Percentiles rank a stretch among this genome's conserved stretches.
phyloP scores from a whole-genome alignment of 2,888 invertebrate species.

The Drosophila diplacantha region DNA sequence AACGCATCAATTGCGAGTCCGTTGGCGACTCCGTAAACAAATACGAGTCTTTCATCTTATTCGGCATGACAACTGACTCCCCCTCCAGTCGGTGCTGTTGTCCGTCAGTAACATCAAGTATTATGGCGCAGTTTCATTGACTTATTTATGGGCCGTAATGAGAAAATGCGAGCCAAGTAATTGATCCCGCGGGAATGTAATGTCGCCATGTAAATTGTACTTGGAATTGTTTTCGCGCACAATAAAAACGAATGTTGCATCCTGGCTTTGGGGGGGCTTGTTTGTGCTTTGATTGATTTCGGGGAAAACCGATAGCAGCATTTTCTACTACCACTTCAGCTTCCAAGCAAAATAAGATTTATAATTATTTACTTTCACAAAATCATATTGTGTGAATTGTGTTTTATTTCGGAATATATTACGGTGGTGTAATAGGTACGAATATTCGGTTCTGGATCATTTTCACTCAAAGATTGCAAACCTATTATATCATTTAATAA shows the following conservation, averaged over 20 bases:
- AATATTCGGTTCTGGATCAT: background rate
- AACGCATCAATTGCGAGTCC: constrained; percentile 52
- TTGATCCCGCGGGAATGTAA: constrained; percentile 22
- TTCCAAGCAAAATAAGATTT: too few species aligned
- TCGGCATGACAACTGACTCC: constrained; percentile 36
- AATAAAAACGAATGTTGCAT: constrained; percentile 19
- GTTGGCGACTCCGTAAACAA: constrained; percentile 46
- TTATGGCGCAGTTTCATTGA: constrained; percentile 32
- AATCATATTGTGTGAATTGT: background rate
- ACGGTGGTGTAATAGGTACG: background rate
- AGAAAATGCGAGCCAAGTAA: constrained; percentile 32
- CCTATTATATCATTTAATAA: too few species aligned
- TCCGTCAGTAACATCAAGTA: constrained; percentile 18
- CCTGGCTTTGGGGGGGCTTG: background rate
- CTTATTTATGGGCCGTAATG: constrained; percentile 37
- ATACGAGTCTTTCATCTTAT: constrained; percentile 24
- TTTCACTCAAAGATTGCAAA: background rate
- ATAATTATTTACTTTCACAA: background rate
- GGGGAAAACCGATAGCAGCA: background rate
- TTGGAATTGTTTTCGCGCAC: constrained; percentile 21
- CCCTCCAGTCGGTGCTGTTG: background rate
- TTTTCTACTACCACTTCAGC: background rate
- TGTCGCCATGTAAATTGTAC: constrained; percentile 24
- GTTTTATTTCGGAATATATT: background rate
- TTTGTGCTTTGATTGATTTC: constrained; percentile 7